Conservation (phyloP, 2,888 invertebrate species). For the Perizoma affinitatum region DNA sequence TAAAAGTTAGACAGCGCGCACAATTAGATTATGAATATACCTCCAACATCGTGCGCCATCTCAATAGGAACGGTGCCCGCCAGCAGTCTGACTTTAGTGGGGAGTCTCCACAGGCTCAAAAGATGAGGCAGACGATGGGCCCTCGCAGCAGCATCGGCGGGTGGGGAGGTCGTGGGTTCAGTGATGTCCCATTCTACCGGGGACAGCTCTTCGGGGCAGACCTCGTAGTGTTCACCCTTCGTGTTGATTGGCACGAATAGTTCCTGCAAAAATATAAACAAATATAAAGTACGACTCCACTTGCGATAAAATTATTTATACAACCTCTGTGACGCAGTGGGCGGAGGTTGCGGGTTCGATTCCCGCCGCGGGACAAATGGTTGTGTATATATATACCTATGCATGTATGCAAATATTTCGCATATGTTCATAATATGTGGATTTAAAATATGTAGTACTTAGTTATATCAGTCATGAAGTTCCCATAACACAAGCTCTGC, state of each 20-base stretch:
- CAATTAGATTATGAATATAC: slow-evolving; percentile 50
- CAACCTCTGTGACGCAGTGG: too few species aligned
- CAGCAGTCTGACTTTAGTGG: slow-evolving; percentile 85
- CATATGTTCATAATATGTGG: too few species aligned
- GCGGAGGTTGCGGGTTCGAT: too few species aligned
- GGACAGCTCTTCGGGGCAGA: slow-evolving; percentile 82
- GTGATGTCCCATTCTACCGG: slow-evolving; percentile 81
- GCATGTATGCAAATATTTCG: too few species aligned
- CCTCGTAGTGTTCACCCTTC: slow-evolving; percentile 89
- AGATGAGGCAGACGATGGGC: slow-evolving; percentile 82
- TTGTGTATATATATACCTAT: too few species aligned
- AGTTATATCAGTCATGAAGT: too few species aligned
- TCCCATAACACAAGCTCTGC: too few species aligned
- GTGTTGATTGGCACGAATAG: slow-evolving; percentile 90
- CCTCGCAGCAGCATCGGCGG: slow-evolving; percentile 79
- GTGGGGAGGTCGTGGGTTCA: slow-evolving; percentile 70
- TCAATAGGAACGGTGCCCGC: slow-evolving; percentile 84
- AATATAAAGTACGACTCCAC: slow-evolving; percentile 42
- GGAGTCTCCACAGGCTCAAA: slow-evolving; percentile 83
- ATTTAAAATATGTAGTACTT: too few species aligned
- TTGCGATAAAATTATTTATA: too few species aligned
- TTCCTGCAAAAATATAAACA: slow-evolving; percentile 80
- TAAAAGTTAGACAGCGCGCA: too few species aligned
- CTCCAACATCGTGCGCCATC: slow-evolving; percentile 86
- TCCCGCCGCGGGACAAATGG: too few species aligned